Evolutionary conservation across 2,888 invertebrate species (phyloP).

Genomic region (Rhyacophila evoluta): DNA sequence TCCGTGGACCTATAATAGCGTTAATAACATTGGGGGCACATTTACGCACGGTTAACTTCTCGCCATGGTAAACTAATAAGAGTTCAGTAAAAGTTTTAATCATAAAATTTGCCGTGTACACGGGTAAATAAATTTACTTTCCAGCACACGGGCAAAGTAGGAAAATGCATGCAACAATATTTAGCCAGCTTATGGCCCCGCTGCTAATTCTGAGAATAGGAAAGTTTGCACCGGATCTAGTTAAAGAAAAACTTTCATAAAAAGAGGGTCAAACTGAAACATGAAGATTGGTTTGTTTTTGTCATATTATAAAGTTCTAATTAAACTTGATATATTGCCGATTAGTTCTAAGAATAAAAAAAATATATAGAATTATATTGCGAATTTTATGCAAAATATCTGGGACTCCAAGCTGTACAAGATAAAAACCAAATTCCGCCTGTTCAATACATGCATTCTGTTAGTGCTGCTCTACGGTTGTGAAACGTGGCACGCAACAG

Average conservation of each 20-base stretch:
- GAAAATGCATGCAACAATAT: slow-evolving; percentile 16
- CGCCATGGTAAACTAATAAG: slow-evolving; percentile 12
- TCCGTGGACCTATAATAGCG: slow-evolving; percentile 4
- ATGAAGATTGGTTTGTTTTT: neutral
- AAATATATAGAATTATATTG: too few relatives aligned
- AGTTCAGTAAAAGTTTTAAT: slow-evolving; percentile 22
- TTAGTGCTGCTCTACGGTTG: too few relatives aligned
- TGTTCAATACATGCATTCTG: too few relatives aligned
- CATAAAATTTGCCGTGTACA: slow-evolving; percentile 16
- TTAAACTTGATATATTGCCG: neutral
- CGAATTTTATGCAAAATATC: too few relatives aligned
- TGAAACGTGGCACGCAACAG: too few relatives aligned
- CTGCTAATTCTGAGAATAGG: neutral
- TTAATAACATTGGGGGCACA: slow-evolving; percentile 9
- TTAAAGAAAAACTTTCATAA: slow-evolving; percentile 8
- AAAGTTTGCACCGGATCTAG: slow-evolving; percentile 4
- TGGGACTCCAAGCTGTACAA: too few relatives aligned
- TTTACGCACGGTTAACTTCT: slow-evolving; percentile 17
- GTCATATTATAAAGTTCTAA: neutral
- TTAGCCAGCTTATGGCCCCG: neutral
- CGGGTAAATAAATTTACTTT: slow-evolving; percentile 8
- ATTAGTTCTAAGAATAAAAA: too few relatives aligned
- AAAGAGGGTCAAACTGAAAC: neutral
- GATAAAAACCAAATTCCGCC: too few relatives aligned
- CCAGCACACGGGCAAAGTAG: neutral